Percentiles rank a stretch among this genome's conserved stretches.
Evolutionary conservation across 2,113 vertebrate genomes (phyloP).

Genomic region (Boleophthalmus pectinirostris): DNA sequence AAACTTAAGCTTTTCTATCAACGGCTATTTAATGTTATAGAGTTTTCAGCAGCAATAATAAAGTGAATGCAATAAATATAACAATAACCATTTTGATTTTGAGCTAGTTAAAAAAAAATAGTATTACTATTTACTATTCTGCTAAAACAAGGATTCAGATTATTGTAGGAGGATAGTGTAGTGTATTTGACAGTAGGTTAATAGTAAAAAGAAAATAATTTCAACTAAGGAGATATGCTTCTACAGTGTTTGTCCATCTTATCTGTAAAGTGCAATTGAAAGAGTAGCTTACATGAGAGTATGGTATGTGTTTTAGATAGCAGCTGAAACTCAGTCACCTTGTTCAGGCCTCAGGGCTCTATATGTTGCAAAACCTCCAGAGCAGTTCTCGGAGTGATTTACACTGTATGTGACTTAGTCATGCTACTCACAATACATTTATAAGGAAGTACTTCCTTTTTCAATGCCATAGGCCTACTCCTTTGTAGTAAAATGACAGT

Average conservation of each 20-base stretch:
- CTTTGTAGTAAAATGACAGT: constrained; percentile 36
- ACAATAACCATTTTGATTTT: neutral
- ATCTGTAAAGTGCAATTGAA: constrained; percentile 24
- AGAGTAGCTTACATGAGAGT: constrained; percentile 12
- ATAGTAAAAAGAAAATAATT: neutral
- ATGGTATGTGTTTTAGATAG: constrained; percentile 63
- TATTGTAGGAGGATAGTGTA: neutral
- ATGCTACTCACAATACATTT: neutral
- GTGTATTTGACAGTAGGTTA: neutral
- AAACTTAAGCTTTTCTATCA: constrained; percentile 26
- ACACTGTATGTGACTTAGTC: constrained; percentile 6
- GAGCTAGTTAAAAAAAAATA: neutral
- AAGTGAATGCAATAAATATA: constrained; percentile 14
- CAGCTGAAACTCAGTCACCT: constrained; percentile 65
- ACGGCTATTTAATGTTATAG: constrained; percentile 40
- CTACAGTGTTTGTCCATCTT: constrained; percentile 12
- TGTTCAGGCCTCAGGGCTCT: constrained; percentile 44
- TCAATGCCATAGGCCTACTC: neutral
- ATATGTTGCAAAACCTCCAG: constrained; percentile 24
- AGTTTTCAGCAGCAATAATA: constrained; percentile 27
- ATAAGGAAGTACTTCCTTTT: neutral
- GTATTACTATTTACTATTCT: neutral
- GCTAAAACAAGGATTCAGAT: neutral
- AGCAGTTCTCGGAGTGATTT: neutral
- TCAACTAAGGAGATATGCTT: neutral